Percentiles rank a stretch among this genome's conserved stretches.
phyloP scores from a whole-genome alignment of 2,888 invertebrate species.

The Phanerotoma sp. region DNA sequence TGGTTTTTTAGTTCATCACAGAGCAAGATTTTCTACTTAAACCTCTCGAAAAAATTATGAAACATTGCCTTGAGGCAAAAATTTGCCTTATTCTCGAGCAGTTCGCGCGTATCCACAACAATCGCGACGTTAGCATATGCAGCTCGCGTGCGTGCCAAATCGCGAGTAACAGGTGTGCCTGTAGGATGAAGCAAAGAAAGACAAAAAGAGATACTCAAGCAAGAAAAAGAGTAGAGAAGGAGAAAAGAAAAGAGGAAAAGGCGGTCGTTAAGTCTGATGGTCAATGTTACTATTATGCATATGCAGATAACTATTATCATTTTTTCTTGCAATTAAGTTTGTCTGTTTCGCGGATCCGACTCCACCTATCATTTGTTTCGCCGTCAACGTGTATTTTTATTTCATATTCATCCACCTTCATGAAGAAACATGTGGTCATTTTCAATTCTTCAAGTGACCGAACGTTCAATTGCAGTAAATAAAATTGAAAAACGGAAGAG shows the following conservation, averaged over 20 bases:
- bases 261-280: constrained; percentile 49
- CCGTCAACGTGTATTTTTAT: not conserved
- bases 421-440: constrained; percentile 6
- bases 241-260: constrained; percentile 44
- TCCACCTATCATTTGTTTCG: constrained; percentile 1
- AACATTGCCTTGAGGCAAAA: constrained; percentile 28
- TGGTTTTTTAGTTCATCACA: too few relatives aligned
- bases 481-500: too few relatives aligned
- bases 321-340: constrained; percentile 8
- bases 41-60: constrained; percentile 17
- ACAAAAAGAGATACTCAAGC: not conserved
- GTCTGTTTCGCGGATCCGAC: not conserved
- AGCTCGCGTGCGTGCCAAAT: constrained; percentile 51
- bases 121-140: constrained; percentile 45
- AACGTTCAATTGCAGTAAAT: too few relatives aligned
- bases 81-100: constrained; percentile 21
- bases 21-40: too few relatives aligned
- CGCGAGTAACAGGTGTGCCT: constrained; percentile 50
- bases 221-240: constrained; percentile 1
- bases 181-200: constrained; percentile 19
- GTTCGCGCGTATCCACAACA: not conserved
- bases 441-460: not conserved
- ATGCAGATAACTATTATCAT: constrained; percentile 11
- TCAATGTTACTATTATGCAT: constrained; percentile 12
- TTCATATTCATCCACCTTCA: constrained; percentile 1